Percentiles rank a stretch among this genome's conserved stretches.
These are phyloP conservation scores for Gyps fulvus DNA, from an alignment of 2,113 vertebrate genomes.

Conservation along the genomic window DNA sequence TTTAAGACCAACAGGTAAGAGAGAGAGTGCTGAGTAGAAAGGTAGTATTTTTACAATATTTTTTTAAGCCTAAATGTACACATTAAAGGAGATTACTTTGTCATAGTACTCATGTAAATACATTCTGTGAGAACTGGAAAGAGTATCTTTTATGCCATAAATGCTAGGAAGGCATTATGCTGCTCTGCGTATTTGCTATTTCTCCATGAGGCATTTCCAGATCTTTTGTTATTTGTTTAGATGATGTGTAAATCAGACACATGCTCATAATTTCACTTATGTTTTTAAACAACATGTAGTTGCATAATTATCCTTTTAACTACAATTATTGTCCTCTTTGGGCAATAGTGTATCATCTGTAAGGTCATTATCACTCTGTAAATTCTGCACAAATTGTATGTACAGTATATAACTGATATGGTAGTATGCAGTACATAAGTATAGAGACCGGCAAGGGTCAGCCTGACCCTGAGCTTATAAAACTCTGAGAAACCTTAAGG, in stretches of 20 bases:
- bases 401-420: not conserved
- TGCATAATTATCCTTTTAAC: conserved; percentile 50
- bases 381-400: not conserved
- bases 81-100: not conserved
- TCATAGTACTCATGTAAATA: not conserved
- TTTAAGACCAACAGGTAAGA: not conserved
- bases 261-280: conserved; percentile 34
- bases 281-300: conserved; percentile 27
- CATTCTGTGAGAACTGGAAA: not conserved
- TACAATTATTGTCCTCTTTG: conserved; percentile 24
- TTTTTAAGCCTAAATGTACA: not conserved
- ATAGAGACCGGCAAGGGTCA: not conserved
- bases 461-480: not conserved
- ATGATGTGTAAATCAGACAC: not conserved
- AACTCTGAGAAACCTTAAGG: not conserved
- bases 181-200: not conserved
- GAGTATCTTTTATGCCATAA: not conserved
- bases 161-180: not conserved
- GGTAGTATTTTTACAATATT: not conserved
- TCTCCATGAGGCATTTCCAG: not conserved
- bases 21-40: not conserved
- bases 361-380: conserved; percentile 31
- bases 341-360: not conserved
- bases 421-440: too few relatives aligned
- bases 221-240: not conserved